Evolutionary conservation across 2,797 vertebrate species (phyloP).

Genomic region (Psittacula derbiana): DNA sequence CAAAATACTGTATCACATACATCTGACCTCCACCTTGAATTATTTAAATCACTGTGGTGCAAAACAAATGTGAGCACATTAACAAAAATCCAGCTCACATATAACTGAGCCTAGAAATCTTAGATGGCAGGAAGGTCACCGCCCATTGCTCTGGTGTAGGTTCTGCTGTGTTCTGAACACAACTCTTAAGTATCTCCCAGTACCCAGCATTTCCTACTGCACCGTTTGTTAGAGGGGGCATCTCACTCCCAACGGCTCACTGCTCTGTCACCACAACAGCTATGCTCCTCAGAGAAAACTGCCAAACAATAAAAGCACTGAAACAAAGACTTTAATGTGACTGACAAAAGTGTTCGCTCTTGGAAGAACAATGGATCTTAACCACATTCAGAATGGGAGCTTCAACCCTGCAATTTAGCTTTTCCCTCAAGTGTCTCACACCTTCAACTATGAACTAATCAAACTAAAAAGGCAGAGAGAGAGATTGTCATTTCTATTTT

Average conservation of each 20-base stretch:
- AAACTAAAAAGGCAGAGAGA: not conserved
- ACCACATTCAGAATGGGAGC: not conserved
- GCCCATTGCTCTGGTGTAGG: not conserved
- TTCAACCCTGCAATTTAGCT: conserved; percentile 40
- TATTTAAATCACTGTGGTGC: not conserved
- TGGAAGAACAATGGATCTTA: conserved; percentile 22
- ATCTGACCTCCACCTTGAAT: not conserved
- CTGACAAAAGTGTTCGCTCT: not conserved
- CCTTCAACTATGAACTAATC: conserved; percentile 43
- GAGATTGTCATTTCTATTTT: conserved; percentile 37
- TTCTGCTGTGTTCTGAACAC: not conserved
- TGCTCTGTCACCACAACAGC: not conserved
- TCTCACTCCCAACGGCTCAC: not conserved
- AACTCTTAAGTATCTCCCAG: not conserved
- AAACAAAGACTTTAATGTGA: not conserved
- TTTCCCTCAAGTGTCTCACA: not conserved
- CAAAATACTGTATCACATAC: not conserved
- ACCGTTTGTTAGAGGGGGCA: fast-evolving
- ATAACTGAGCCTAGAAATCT: not conserved
- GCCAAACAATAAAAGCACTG: not conserved
- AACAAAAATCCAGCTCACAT: not conserved
- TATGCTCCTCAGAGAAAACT: not conserved
- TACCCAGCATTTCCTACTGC: fast-evolving
- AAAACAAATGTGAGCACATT: not conserved
- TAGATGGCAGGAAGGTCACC: not conserved